Conservation (phyloP, 2,888 invertebrate species). For the Ectemnius lituratus region DNA sequence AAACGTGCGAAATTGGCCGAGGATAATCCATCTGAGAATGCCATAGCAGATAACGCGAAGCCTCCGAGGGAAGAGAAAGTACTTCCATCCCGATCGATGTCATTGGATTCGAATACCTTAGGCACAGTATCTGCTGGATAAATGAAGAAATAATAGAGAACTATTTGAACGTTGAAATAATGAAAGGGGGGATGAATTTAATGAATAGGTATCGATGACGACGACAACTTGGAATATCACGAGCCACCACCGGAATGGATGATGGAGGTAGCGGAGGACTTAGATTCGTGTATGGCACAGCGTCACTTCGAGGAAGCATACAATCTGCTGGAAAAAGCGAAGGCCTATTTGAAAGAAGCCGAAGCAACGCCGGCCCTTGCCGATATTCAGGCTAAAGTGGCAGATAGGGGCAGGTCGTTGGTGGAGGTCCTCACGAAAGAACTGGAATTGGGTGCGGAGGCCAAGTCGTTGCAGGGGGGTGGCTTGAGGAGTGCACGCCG, state of each 20-base stretch:
- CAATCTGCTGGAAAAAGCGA: slow-evolving; percentile 86
- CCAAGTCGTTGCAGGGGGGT: slow-evolving; percentile 90
- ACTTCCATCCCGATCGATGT: slow-evolving; percentile 68
- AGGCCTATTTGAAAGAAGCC: slow-evolving; percentile 79
- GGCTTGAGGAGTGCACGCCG: slow-evolving; percentile 91
- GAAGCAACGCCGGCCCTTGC: slow-evolving; percentile 76
- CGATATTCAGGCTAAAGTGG: slow-evolving; percentile 79
- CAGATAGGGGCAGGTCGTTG: slow-evolving; percentile 83
- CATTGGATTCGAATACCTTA: slow-evolving; percentile 70
- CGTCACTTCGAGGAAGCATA: slow-evolving; percentile 97
- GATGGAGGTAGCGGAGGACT: slow-evolving; percentile 93
- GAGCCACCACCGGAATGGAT: slow-evolving; percentile 89
- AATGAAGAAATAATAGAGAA: neutral
- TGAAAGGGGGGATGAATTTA: neutral
- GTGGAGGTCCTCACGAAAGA: slow-evolving; percentile 94
- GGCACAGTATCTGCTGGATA: slow-evolving; percentile 47
- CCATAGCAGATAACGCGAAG: slow-evolving; percentile 15
- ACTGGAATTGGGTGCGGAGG: slow-evolving; percentile 91
- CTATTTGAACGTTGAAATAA: neutral
- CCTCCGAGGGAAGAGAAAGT: slow-evolving; percentile 78
- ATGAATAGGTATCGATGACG: slow-evolving; percentile 62
- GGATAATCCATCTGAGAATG: slow-evolving; percentile 77
- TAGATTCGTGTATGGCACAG: slow-evolving; percentile 96
- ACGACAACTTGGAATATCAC: slow-evolving; percentile 60
- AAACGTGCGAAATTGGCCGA: slow-evolving; percentile 88